Percentiles rank a stretch among this genome's conserved stretches.
Evolutionary conservation across 1,140 invertebrate species (phyloP).

Genomic region (Bombus sibiricus): DNA sequence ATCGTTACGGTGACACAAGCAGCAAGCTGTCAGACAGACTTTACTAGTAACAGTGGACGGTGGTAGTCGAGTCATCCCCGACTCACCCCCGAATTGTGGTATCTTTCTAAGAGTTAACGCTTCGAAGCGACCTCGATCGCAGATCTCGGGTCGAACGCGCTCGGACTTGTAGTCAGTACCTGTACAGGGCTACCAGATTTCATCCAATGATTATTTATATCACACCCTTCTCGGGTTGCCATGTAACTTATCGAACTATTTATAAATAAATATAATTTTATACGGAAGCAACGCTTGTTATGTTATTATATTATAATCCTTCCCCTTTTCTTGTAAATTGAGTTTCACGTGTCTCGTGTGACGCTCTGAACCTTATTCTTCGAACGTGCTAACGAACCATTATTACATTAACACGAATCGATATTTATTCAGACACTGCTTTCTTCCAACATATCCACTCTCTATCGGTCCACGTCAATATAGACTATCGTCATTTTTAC

Average conservation of each 20-base stretch:
- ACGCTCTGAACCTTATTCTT: neutral
- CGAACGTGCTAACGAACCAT: neutral
- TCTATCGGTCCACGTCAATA: too few species aligned
- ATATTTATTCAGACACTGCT: neutral
- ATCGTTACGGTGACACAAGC: neutral
- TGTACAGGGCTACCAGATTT: constrained; percentile 70
- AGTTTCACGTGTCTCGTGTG: neutral
- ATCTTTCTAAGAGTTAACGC: constrained; percentile 39
- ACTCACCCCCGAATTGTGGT: constrained; percentile 41
- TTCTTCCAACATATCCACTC: neutral
- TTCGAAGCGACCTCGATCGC: constrained; percentile 29
- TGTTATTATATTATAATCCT: neutral
- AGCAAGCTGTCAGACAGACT: constrained; percentile 12
- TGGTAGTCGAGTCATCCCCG: constrained; percentile 48
- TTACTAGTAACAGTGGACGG: constrained; percentile 41
- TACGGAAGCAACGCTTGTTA: constrained; percentile 13
- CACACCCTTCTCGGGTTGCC: constrained; percentile 62
- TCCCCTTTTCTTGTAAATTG: neutral
- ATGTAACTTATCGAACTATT: constrained; percentile 82
- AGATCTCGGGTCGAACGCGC: constrained; percentile 47
- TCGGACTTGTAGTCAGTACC: constrained; percentile 77
- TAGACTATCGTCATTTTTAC: neutral
- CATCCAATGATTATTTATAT: constrained; percentile 81
- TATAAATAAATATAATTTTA: constrained; percentile 82
- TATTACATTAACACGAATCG: constrained; percentile 1